Evolutionary conservation across 2,888 invertebrate genomes (phyloP), one percentile per base, ranked within the genome.

Genomic region (Ceriagrion tenellum): DNA sequence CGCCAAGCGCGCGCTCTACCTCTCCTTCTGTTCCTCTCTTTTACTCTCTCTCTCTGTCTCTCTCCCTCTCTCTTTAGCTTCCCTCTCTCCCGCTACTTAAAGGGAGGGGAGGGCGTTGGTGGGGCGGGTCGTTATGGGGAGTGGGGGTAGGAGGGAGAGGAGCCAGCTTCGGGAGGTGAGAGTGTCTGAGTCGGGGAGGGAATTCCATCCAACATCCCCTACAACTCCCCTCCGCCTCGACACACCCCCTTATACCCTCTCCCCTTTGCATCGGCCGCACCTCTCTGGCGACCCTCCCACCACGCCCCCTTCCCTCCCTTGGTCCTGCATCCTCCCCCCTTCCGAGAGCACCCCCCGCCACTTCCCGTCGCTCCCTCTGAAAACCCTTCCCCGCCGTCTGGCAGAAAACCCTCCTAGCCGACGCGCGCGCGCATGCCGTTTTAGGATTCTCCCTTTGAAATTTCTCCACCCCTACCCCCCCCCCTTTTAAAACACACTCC

Each of bases 391-490:
- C 81, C 35, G 35, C 81, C 81, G 81, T 81, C 81, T 81, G 35
- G 81, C 69, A 13, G 35, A 35, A 35, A n/a, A 81, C 81, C 81
- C 81, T 81, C 35, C 93, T 59, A 69, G 69, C 69, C 69, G 2
- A 47, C 47, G 47, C 35, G 93, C 93, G 93, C 93, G 93, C 93
- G 93, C 93, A 93, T 47, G 93, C 93, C 69, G 93, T 47, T 69
- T 69, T 55, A 69, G 93, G 81, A 35, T 30, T 69, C 69, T 91
- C 69, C 93, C n/a, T 74, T 47, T 40, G 55, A 47, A 69, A 91
- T 59, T 91, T 55, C 90, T 35, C 30, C 90, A 10, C 40, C n/a
- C 63, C 59, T 35, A 30, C 35, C 18, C 26, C 23, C 35, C 63
- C 18, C 69, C 26, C 69, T 26, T 26, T 8, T 8, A 69, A 69